Evolutionary conservation across 2,113 vertebrate genomes (phyloP).

Genomic region (Engraulis encrasicolus): DNA sequence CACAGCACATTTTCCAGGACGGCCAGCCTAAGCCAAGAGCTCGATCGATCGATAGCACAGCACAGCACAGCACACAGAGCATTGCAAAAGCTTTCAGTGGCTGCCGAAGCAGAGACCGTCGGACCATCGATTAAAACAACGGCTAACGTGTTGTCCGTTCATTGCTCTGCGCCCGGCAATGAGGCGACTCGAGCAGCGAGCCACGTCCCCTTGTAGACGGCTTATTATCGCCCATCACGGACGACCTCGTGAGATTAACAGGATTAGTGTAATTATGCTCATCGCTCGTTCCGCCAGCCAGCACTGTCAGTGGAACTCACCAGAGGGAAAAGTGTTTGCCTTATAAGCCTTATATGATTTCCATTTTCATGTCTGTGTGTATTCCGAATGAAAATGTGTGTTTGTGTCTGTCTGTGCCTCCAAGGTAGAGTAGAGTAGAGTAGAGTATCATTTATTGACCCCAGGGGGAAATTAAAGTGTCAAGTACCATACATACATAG

Average conservation of each 20-base stretch:
- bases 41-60: constrained; percentile 2
- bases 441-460: no score
- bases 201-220: not conserved
- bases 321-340: not conserved
- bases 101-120: not conserved
- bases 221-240: not conserved
- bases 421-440: no score
- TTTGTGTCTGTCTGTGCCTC: no score
- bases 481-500: no score
- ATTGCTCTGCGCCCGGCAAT: no score
- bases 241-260: not conserved
- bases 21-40: no score
- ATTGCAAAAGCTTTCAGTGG: not conserved
- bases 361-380: not conserved
- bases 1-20: not conserved
- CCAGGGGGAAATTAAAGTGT: no score
- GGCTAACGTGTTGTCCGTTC: not conserved
- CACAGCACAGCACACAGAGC: not conserved
- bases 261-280: constrained; percentile 20
- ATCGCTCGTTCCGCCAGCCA: not conserved
- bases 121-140: not conserved
- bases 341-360: not conserved
- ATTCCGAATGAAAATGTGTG: no score
- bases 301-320: not conserved
- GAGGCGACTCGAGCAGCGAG: not conserved